Evolutionary conservation across 2,888 invertebrate genomes (phyloP).

Genomic region (Ditylenchus weischeri): DNA sequence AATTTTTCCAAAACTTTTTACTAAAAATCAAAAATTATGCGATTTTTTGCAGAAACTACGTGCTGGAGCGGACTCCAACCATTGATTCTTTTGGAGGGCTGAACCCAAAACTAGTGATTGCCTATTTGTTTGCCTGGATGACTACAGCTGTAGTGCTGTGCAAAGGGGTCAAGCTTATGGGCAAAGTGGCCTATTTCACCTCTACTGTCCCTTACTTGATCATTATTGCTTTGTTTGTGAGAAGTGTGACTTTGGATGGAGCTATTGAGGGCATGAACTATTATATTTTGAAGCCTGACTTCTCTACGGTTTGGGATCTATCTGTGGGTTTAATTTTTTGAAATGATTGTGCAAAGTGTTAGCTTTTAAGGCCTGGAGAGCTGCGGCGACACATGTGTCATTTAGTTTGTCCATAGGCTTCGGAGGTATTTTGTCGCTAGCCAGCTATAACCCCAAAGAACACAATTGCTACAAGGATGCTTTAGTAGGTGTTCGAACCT

Average conservation of each 20-base stretch:
- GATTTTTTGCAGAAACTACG: constrained; percentile 32
- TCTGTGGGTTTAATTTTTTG: constrained; percentile 15
- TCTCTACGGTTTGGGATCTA: constrained; percentile 22
- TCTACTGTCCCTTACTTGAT: constrained; percentile 48
- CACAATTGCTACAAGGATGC: constrained; percentile 48
- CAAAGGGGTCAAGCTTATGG: constrained; percentile 46
- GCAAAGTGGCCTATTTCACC: constrained; percentile 32
- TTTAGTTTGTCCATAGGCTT: constrained; percentile 50
- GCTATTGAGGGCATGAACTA: constrained; percentile 43
- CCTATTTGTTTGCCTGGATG: constrained; percentile 39
- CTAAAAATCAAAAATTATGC: background rate
- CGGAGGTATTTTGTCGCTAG: constrained; percentile 46
- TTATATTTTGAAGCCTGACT: constrained; percentile 42
- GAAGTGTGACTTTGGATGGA: constrained; percentile 43
- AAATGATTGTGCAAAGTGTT: no score
- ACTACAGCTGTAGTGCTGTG: constrained; percentile 37
- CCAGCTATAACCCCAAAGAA: constrained; percentile 43
- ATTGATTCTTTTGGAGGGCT: constrained; percentile 37
- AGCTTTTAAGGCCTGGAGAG: constrained; percentile 42
- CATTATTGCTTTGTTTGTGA: constrained; percentile 41
- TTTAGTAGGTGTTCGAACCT: background rate
- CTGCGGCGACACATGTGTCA: constrained; percentile 48
- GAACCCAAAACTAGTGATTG: constrained; percentile 36
- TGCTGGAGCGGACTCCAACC: constrained; percentile 33
- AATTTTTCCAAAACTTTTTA: background rate